Percentiles rank a stretch among this genome's conserved stretches.
These are phyloP conservation scores for Strix occidentalis DNA, from an alignment of 2,797 vertebrate genomes.

Conservation along the genomic window DNA sequence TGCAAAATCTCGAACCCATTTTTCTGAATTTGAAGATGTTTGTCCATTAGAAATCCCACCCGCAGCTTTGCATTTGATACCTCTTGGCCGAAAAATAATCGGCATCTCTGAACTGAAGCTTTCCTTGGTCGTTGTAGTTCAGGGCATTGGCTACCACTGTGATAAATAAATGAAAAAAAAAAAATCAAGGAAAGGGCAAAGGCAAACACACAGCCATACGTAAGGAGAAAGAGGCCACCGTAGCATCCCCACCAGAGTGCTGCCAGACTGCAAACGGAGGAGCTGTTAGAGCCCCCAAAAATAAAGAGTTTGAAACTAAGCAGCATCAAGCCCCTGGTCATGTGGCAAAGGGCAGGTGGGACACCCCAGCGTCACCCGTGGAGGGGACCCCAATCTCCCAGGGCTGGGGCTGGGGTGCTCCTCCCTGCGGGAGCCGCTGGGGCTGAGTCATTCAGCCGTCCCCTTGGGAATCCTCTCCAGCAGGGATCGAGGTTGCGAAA, in stretches of 20 bases:
- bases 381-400: not conserved
- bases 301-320: not conserved
- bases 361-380: fast-evolving
- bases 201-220: not conserved
- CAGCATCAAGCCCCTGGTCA: not conserved
- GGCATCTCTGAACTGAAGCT: not conserved
- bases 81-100: not conserved
- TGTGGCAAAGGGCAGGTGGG: not conserved
- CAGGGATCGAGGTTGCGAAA: not conserved
- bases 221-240: not conserved
- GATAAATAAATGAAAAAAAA: not conserved
- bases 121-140: not conserved
- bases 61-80: not conserved
- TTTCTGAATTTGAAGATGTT: not conserved
- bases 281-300: not conserved
- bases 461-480: conserved; percentile 14
- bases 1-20: not conserved
- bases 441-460: not conserved
- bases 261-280: not conserved
- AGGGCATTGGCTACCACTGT: not conserved
- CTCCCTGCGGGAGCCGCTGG: fast-evolving
- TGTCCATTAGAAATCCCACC: not conserved
- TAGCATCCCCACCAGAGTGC: not conserved
- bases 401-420: not conserved
- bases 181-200: not conserved